Conservation (phyloP, 2,888 invertebrate genomes). For the Agrilus cyanescens region DNA sequence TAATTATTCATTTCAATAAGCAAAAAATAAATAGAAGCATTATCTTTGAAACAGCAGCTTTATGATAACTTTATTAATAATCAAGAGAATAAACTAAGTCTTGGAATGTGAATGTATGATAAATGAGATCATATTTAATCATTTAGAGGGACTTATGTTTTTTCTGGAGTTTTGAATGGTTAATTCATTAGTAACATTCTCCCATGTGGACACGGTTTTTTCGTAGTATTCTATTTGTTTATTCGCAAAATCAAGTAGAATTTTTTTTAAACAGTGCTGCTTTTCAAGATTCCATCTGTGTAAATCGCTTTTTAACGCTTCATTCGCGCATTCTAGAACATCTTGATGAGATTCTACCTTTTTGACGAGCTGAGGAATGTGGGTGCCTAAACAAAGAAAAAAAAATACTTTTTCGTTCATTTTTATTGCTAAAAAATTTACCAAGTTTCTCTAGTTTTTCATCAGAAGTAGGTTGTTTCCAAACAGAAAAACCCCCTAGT, state of each 20-base stretch:
- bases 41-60: too few relatives aligned
- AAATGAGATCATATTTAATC: too few relatives aligned
- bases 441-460: constrained; percentile 42
- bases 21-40: too few relatives aligned
- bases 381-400: constrained; percentile 29
- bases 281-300: constrained; percentile 57
- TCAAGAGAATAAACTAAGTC: too few relatives aligned
- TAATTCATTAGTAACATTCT: constrained; percentile 31
- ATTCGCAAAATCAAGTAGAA: constrained; percentile 49
- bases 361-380: constrained; percentile 40
- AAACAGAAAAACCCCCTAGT: constrained; percentile 36
- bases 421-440: constrained; percentile 10
- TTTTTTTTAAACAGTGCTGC: constrained; percentile 47
- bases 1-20: too few relatives aligned
- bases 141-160: too few relatives aligned
- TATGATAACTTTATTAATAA: too few relatives aligned
- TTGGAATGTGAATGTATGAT: too few relatives aligned
- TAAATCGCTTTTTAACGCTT: constrained; percentile 53
- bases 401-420: background rate
- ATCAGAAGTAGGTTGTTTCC: constrained; percentile 47
- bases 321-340: constrained; percentile 54
- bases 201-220: constrained; percentile 45
- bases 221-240: constrained; percentile 54
- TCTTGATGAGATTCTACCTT: constrained; percentile 45
- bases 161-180: constrained; percentile 8